Conservation (phyloP, 2,113 vertebrate species). For the Austrofundulus limnaeus region DNA sequence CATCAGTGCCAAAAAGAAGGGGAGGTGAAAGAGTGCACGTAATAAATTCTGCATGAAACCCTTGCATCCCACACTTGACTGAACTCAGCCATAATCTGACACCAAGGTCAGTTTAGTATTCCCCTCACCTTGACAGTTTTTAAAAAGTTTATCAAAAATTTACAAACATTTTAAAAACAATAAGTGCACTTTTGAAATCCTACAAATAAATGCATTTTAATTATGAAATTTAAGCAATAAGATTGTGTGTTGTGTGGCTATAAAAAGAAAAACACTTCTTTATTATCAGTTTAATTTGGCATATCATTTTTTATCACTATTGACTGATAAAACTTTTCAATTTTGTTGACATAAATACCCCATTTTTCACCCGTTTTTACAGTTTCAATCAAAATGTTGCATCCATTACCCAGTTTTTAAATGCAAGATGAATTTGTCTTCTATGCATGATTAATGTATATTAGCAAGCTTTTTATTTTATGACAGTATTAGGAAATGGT, state of each 20-base stretch:
- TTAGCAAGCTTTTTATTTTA: too few relatives aligned
- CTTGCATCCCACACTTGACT: background rate
- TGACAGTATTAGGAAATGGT: background rate
- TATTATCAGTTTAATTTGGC: too few relatives aligned
- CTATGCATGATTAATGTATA: background rate
- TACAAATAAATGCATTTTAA: background rate
- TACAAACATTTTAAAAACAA: background rate
- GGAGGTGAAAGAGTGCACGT: slow-evolving; percentile 20
- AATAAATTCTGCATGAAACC: slow-evolving; percentile 51
- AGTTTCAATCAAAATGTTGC: background rate
- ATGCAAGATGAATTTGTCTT: background rate
- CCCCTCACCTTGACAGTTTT: background rate
- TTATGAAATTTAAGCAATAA: too few relatives aligned
- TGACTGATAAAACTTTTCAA: too few relatives aligned
- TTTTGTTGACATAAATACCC: too few relatives aligned
- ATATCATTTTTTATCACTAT: too few relatives aligned
- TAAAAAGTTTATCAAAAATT: background rate
- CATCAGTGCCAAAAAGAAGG: slow-evolving; percentile 23
- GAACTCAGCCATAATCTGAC: slow-evolving; percentile 14
- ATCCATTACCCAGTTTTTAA: background rate
- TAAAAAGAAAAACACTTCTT: background rate
- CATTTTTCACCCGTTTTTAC: too few relatives aligned
- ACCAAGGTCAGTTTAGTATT: slow-evolving; percentile 4
- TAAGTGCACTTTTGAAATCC: background rate
- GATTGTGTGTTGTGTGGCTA: background rate